Evolutionary conservation across 2,797 vertebrate species (phyloP).

Genomic region (Lithobates pipiens): DNA sequence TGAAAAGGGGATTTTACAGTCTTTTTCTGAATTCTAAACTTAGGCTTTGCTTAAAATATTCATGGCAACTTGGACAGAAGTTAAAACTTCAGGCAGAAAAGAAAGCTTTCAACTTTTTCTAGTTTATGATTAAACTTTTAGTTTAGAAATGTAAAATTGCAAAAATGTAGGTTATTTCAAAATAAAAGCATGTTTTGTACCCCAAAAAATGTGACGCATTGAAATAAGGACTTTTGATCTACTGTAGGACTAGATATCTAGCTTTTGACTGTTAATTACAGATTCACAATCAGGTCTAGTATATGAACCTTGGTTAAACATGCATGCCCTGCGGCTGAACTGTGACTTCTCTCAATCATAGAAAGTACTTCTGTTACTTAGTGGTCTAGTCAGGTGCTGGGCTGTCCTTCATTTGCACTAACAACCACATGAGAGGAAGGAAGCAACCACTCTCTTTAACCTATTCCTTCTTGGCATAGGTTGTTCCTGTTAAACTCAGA

Average conservation of each 20-base stretch:
- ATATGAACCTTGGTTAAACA: background rate
- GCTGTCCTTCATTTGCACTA: too few relatives aligned
- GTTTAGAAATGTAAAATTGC: background rate
- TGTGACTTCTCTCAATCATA: too few relatives aligned
- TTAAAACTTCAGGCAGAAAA: slow-evolving; percentile 12
- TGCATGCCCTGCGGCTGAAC: background rate
- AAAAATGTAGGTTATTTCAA: background rate
- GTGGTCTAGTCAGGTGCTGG: too few relatives aligned
- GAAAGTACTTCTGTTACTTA: too few relatives aligned
- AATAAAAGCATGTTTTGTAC: background rate
- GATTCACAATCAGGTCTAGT: background rate
- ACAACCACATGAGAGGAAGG: too few relatives aligned
- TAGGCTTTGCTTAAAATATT: slow-evolving; percentile 52
- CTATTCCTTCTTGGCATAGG: too few relatives aligned
- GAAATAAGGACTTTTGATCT: too few relatives aligned
- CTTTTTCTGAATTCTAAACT: slow-evolving; percentile 27
- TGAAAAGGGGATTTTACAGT: slow-evolving; percentile 43
- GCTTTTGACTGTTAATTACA: background rate
- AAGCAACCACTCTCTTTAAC: too few relatives aligned
- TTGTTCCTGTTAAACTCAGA: too few relatives aligned
- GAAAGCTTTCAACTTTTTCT: slow-evolving; percentile 32
- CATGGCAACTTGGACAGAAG: slow-evolving; percentile 29
- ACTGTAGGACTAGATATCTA: background rate
- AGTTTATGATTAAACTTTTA: slow-evolving; percentile 2
- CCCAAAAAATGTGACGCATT: background rate